Conservation (phyloP, 1,140 invertebrate species). For the Oryzaephilus surinamensis region DNA sequence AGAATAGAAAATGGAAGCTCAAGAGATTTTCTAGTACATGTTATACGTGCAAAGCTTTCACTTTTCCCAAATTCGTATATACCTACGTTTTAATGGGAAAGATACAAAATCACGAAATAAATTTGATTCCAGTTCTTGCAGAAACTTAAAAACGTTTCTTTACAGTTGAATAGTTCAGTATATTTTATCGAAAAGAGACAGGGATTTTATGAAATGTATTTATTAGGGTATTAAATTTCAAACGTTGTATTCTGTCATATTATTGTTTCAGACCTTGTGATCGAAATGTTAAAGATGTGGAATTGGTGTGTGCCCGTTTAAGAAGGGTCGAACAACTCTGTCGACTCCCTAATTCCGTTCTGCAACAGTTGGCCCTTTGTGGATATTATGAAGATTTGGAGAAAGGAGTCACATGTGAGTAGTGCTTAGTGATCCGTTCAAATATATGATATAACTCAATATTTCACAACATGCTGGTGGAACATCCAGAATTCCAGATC, state of each 20-base stretch:
- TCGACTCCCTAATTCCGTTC: conserved; percentile 54
- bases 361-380: conserved; percentile 64
- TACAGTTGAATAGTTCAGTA: not conserved
- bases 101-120: no score
- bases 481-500: no score
- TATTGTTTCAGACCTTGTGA: conserved; percentile 61
- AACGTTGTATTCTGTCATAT: conserved; percentile 21
- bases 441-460: no score
- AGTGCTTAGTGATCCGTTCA: no score
- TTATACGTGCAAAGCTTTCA: no score
- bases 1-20: no score
- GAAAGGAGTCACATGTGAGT: conserved; percentile 68
- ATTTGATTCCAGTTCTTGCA: no score
- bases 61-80: no score
- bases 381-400: conserved; percentile 69
- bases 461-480: no score
- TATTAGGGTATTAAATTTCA: not conserved
- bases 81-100: no score
- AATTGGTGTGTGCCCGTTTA: conserved; percentile 49
- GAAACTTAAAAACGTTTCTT: not conserved
- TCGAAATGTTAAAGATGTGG: conserved; percentile 58
- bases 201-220: not conserved
- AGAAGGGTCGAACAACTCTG: conserved; percentile 53
- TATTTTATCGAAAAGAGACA: not conserved
- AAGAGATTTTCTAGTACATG: no score